Percentiles rank a stretch among this genome's conserved stretches.
phyloP scores from a whole-genome alignment of 2,113 vertebrate species.

The Tautogolabrus adspersus region DNA sequence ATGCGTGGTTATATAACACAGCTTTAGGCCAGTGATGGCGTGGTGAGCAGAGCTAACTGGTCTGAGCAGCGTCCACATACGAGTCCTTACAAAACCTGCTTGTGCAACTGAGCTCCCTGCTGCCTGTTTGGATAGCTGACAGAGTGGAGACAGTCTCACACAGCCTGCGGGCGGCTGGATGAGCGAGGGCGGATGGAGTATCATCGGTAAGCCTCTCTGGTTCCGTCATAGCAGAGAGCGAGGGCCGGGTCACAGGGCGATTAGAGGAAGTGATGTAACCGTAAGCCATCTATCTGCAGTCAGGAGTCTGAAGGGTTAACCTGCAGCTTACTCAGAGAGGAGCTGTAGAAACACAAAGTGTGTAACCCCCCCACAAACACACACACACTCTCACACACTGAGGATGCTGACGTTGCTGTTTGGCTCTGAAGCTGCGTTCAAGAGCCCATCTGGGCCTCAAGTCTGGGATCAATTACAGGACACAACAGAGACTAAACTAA shows the following conservation, averaged over 20 bases:
- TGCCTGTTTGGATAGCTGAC: constrained; percentile 47
- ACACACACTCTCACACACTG: constrained; percentile 1
- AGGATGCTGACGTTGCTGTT: constrained; percentile 80
- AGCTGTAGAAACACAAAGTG: constrained; percentile 1
- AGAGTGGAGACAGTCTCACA: constrained; percentile 29
- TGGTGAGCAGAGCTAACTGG: constrained; percentile 15
- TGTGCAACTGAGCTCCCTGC: constrained; percentile 40
- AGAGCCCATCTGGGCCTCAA: constrained; percentile 71
- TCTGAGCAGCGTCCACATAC: constrained; percentile 23
- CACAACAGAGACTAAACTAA: constrained; percentile 74
- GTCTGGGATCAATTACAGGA: constrained; percentile 82
- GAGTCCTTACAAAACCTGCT: constrained; percentile 35
- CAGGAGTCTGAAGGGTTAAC: constrained; percentile 68
- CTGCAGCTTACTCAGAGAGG: constrained; percentile 37
- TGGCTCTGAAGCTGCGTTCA: constrained; percentile 59
- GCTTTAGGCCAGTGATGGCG: constrained; percentile 32
- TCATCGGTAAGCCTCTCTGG: constrained; percentile 41
- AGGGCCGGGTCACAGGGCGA: constrained; percentile 53
- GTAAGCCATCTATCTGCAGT: constrained; percentile 36
- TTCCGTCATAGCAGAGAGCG: constrained; percentile 27
- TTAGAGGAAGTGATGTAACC: constrained; percentile 74
- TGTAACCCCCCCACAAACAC: constrained; percentile 23
- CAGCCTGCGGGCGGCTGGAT: neutral
- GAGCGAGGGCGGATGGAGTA: constrained; percentile 11
- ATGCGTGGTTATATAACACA: constrained; percentile 48